Base-by-base conservation (phyloP, 2,888 invertebrate species). In the Cataglyphis livida region DNA sequence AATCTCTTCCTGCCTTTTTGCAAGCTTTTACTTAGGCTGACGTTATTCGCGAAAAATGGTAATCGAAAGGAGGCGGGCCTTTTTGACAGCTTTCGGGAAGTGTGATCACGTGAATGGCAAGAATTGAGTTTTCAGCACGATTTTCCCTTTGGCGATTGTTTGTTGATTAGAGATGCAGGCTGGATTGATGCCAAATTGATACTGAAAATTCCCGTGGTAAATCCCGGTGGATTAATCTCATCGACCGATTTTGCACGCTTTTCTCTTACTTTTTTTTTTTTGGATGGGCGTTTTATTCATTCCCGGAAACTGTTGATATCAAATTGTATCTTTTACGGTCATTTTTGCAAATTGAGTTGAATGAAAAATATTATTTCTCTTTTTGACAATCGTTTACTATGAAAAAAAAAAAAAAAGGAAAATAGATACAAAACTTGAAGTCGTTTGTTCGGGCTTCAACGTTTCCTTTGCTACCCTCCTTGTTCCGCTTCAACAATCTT, bases 51-150 rank as follows among this genome's bases (percentile, higher is more conserved):
- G 35, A 15, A 25, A 25, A 62, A 51, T 35, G 10, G 54, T n/a
- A n/a, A 57, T 12, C 41, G 64, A 38, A n/a, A 25, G 51, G 25
- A 12, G 35, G 6, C 21, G 35, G 38, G 38, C 65, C 12, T 41
- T 41, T 57, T 76, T 66, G 38, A 41, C 54, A n/a, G 65, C 51
- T 76, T 66, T 41, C 54, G 51, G 25, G 6, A 38, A 65, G 38
- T 65, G 28, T n/a, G 38, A 76, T 76, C 75, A 76, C 75, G 4
- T 15, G 54, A 76, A 54, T 54, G 9, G 54, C 65, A 54, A 54
- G 54, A 76, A n/a, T 6, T 18, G 54, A 41, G 28, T 66, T 76
- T 66, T 66, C 25, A 38, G n/a, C 12, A 28, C 65, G 41, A 54
- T 54, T 41, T 38, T 4, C 1, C 59, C 10, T 21, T 6, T 35